Evolutionary conservation across 2,888 invertebrate genomes (phyloP), one percentile per base, ranked within the genome.

Genomic region (Acheta domesticus): DNA sequence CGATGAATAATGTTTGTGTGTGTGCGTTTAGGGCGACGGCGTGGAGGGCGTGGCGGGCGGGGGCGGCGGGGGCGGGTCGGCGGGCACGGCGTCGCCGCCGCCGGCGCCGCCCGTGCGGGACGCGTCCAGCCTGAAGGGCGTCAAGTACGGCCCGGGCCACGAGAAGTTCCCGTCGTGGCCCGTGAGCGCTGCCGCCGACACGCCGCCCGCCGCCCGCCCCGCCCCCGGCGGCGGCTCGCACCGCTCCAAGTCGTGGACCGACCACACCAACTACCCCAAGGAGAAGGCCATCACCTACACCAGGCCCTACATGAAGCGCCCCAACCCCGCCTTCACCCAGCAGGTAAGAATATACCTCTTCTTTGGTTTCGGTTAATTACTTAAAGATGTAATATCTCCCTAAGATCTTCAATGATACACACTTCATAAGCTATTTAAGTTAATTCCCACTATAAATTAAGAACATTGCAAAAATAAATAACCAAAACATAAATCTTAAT

Each of bases 141-240:
- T 91, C 84, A 90, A 90, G 84, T 91, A 91, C 87, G 91, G 92
- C 76, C 91, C 92, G 81, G 92, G 91, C 81, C 93, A 93, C 88
- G 93, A 93, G 86, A 93, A 93, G 85, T 93, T 91, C 85, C 93
- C 93, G 2, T 92, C 92, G 81, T 93, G 93, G 93, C 93, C 93
- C 20, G 92, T 91, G 82, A 90, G 91, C 74, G 89, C 90, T 49
- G 89, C 91, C 49, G 89, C 90, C 81, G 89, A 90, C 81, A 87
- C 89, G 75, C 82, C 83, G 20, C 86, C 88, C 85, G 84, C 86
- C 82, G 84, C 86, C 83, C 87, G 84, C 83, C 86, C 84, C 82
- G 87, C 85, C 81, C 87, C 85, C 81, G 87, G 86, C 83, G 89
- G 89, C 80, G 91, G 91, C 81, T 91, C 91, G 77, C 89, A 90